Base-by-base conservation (phyloP, 2,888 invertebrate species). In the Rhabditoides inermis region DNA sequence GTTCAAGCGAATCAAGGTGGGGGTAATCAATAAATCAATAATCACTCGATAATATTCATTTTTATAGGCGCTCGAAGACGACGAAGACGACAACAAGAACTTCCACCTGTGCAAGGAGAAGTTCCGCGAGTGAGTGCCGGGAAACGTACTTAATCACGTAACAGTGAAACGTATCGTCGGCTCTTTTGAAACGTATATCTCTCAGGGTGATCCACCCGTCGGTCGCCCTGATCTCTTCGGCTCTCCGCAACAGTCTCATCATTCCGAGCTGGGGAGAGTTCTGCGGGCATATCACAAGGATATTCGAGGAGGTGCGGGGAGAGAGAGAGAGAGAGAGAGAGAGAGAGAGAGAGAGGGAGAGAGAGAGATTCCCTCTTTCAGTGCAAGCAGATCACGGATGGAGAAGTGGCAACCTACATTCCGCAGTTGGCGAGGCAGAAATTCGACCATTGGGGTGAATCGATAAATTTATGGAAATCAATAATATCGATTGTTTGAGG, bases 261-360 rank as follows among this genome's bases (percentile, higher is more conserved):
- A 88, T 95, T 69, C 94, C 94, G 5, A 91, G 91, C 77, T 91
- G 90, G 78, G 83, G 84, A 52, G 86, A 86, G 53, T 94, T 95
- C 77, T 86, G 87, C 30, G 87, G 88, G 77, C 86, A 88, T 75
- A 86, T 95, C 55, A 90, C 91, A 77, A 88, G 90, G 63, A 88
- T 94, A 22, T 73, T 61, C 47, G 66, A 69, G 15, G 62, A 69
- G 51, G 69, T 68, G 45, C 41, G 26, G 20, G 20, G 20, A 27
- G 7, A 27, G 49, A 26, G 35, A 35, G 10, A 36, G 37, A 1
- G 15, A 44, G 18, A 12, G 15, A 44, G 15, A n/a, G n/a, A n/a
- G n/a, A n/a, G n/a, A n/a, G n/a, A n/a, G n/a, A n/a, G n/a, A n/a
- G n/a, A n/a, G n/a, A n/a, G n/a, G n/a, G n/a, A n/a, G n/a, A n/a